Evolutionary conservation across 2,113 vertebrate species (phyloP).

Genomic region (Brachypteracias leptosomus): DNA sequence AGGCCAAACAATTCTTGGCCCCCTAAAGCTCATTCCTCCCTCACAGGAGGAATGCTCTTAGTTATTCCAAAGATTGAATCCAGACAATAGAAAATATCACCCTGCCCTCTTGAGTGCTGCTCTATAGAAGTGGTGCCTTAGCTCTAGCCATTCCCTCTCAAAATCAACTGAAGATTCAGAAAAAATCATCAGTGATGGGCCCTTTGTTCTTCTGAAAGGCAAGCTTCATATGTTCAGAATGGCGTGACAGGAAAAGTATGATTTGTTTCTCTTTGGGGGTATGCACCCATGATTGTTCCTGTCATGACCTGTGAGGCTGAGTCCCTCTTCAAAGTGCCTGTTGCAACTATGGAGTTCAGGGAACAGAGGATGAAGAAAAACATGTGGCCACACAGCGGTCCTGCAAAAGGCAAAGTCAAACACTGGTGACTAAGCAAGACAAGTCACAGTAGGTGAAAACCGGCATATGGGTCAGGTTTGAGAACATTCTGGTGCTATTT

Average conservation of each 20-base stretch:
- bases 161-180: background rate
- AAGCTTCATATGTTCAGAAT: background rate
- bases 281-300: background rate
- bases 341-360: background rate
- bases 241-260: background rate
- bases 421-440: background rate
- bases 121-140: background rate
- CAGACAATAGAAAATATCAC: background rate
- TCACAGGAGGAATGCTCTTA: accelerated
- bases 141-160: background rate
- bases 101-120: background rate
- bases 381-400: background rate
- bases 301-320: background rate
- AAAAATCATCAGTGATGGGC: background rate
- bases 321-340: background rate
- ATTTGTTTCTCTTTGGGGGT: background rate
- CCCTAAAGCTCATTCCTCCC: background rate
- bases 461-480: background rate
- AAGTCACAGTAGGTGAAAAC: background rate
- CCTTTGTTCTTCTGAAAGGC: background rate
- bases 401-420: background rate
- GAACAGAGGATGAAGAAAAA: background rate
- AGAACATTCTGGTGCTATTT: background rate
- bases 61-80: background rate
- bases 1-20: background rate